Base-by-base conservation (phyloP, 2,888 invertebrate species). In the Eudemis profundana region DNA sequence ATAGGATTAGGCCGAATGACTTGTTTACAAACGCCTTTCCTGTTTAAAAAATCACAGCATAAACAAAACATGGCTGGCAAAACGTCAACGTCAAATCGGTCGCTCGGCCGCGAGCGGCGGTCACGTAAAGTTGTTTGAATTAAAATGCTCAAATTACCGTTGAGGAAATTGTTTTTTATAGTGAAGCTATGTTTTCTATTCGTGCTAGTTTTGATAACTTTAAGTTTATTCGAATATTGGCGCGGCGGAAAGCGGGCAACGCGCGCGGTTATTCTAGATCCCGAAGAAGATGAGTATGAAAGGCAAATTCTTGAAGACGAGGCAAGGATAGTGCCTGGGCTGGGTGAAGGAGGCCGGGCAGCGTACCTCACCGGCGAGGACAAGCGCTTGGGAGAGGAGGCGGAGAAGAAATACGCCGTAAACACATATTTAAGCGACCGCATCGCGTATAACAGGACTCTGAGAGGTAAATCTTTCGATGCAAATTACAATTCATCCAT, bases 391-490 rank as follows among this genome's bases (percentile, higher is more conserved):
- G 96, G 95, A 1, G 96, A 97, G 67, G 93, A 94, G 71, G 93
- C 96, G 0, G 94, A 97, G 82, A 95, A 96, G 76, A 95, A 95
- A 79, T 95, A 97, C 72, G 98, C 98, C 1, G 94, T 98, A 70
- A 98, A 98, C 83, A 95, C 97, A 66, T 94, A 97, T 73, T 93
- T 98, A 5, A 98, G 98, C 82, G 97, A 98, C 81, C 95, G 96
- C 80, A 95, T 98, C 78, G 94, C 97, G 0, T 94, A 97, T 76
- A 96, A 97, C 84, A 93, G 98, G 73, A 95, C 95, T 70, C 85
- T 97, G 36, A 94, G 94, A 79, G 97, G 93, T 90, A 79, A 74
- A n/a, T 5, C 15, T 66, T 61, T 42, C 29, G 5, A 51, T 61
- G 33, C 49, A 42, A 10, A 61, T 49, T 50, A 29, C 42, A 21